phyloP scores from a whole-genome alignment of 2,888 invertebrate species.

The Dyspetes luteomarginatus region DNA sequence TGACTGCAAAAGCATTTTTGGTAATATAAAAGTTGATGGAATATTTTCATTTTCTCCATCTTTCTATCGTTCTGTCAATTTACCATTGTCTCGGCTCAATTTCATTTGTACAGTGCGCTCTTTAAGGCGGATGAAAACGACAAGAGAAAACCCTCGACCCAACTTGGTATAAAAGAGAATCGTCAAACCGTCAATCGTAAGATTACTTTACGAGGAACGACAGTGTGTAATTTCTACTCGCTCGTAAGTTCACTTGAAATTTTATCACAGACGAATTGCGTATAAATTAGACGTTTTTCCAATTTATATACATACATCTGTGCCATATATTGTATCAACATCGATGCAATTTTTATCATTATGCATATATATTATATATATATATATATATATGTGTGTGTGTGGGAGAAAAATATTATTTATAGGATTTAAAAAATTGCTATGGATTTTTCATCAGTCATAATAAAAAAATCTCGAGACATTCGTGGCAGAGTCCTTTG shows the following conservation, averaged over 20 bases:
- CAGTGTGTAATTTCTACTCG: conserved; percentile 44
- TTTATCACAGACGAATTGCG: conserved; percentile 46
- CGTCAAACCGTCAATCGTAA: conserved; percentile 58
- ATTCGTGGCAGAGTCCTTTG: too few relatives aligned
- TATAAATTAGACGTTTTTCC: not conserved
- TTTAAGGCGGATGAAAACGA: conserved; percentile 11
- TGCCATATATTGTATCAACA: not conserved
- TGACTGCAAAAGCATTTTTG: not conserved
- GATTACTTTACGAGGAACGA: conserved; percentile 51
- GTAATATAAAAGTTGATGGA: not conserved
- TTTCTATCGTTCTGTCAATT: conserved; percentile 26
- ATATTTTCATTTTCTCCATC: conserved; percentile 1
- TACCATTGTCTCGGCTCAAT: conserved; percentile 46
- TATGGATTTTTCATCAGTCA: too few relatives aligned
- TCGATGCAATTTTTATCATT: not conserved
- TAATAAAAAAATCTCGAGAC: too few relatives aligned
- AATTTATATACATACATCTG: not conserved
- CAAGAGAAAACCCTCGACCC: conserved; percentile 14
- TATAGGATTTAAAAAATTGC: too few relatives aligned
- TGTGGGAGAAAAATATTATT: not conserved
- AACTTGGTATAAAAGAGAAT: conserved; percentile 29
- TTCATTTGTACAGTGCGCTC: conserved; percentile 32
- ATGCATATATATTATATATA: not conserved
- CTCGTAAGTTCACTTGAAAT: conserved; percentile 49
- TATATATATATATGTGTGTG: not conserved